These are phyloP conservation scores for Paramuricea clavata DNA, from an alignment of 92 coral and sea anemone genomes.

Conservation along the genomic window DNA sequence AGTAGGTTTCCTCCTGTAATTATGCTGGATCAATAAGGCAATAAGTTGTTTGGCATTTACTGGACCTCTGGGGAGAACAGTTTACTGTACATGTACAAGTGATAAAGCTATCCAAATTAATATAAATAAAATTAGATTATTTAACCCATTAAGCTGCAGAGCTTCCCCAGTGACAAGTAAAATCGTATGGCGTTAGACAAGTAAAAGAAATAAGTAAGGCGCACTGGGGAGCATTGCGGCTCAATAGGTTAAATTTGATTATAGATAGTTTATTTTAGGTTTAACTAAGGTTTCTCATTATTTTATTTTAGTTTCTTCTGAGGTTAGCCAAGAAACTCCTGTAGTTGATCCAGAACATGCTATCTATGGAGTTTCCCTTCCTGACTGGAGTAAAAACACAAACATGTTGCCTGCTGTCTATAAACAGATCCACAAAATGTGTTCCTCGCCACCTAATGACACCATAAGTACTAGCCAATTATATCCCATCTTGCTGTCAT, in stretches of 20 bases:
- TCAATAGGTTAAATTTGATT: too few species aligned
- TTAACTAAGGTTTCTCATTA: neutral
- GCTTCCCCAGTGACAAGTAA: too few species aligned
- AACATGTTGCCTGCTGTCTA: constrained; percentile 85
- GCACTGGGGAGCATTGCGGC: too few species aligned
- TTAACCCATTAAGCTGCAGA: too few species aligned
- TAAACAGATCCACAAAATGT: constrained; percentile 77
- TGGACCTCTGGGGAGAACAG: neutral
- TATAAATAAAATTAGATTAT: too few species aligned
- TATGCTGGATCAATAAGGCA: too few species aligned
- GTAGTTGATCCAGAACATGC: constrained; percentile 24
- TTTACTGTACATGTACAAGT: too few species aligned
- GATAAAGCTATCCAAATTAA: neutral
- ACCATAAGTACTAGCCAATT: constrained; percentile 79
- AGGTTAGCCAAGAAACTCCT: neutral
- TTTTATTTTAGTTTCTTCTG: neutral
- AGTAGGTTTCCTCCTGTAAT: too few species aligned
- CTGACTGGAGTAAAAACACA: constrained; percentile 85
- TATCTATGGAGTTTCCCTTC: constrained; percentile 78
- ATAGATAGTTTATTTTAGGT: too few species aligned
- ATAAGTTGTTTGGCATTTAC: too few species aligned
- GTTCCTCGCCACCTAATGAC: constrained; percentile 65
- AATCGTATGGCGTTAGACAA: too few species aligned
- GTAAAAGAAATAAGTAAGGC: too few species aligned
- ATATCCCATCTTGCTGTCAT: constrained; percentile 82